Evolutionary conservation across 2,888 invertebrate genomes (phyloP).

Genomic region (Muschampia plurimacula): DNA sequence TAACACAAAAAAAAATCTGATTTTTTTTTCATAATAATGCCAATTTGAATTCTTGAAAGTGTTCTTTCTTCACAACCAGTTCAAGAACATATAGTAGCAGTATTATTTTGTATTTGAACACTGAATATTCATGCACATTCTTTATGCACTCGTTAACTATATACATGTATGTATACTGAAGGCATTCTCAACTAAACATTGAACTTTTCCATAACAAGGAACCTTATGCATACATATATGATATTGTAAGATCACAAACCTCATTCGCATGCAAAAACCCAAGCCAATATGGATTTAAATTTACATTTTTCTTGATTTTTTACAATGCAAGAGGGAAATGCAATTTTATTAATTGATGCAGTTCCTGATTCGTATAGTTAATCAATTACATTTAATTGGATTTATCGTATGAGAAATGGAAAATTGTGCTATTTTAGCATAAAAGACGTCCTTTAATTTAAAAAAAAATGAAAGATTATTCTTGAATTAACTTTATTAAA

Average conservation of each 20-base stretch:
- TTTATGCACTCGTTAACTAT: neutral
- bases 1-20: neutral
- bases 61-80: neutral
- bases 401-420: neutral
- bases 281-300: neutral
- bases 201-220: neutral
- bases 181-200: conserved; percentile 7
- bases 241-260: neutral
- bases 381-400: neutral
- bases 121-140: conserved; percentile 23
- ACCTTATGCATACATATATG: neutral
- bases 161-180: no score
- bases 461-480: no score
- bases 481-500: no score
- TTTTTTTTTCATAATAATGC: neutral
- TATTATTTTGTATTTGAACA: conserved; percentile 8
- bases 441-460: no score
- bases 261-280: neutral
- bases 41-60: conserved; percentile 14
- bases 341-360: neutral
- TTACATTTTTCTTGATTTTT: no score
- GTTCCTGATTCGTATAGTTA: neutral
- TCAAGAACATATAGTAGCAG: conserved; percentile 20
- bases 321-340: no score
- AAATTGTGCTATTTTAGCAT: no score